Evolutionary conservation across 1,140 invertebrate genomes (phyloP), one percentile per base, ranked within the genome.

Genomic region (Drosophila sproati): DNA sequence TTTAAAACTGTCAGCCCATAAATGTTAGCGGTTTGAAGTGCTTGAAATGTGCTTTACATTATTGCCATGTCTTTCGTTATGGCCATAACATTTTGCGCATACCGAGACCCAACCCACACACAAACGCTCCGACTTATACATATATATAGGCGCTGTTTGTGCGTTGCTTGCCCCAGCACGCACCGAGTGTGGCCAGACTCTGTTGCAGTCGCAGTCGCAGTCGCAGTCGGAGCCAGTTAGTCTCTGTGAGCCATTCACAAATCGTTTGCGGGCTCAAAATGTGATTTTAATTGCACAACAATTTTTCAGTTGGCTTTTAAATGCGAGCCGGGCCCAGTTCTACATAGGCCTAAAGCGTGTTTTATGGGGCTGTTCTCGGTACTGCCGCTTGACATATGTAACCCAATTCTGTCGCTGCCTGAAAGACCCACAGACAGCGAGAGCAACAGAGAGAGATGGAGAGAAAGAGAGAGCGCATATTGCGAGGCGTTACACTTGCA

Each of bases 281-380:
- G 78, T 61, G 76, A 85, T 89, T 88, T 88, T 88, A 88, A 88
- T 88, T 88, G 85, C 85, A 88, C 85, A 88, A 88, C 86, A 79
- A 87, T 80, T 85, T 76, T 59, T 54, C 5, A 34, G 55, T 64
- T 54, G 54, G 34, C 57, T 68, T 61, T 72, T 54, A 77, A 81
- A 54, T 73, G 73, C 62, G 41, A 63, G 77, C 68, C 73, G 59
- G 52, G 78, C 80, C 85, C 80, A 80, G 83, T 74, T 86, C 83
- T 72, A 76, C 72, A 69, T 71, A 76, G 73, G 73, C 73, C 82
- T 67, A 78, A 35, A 57, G 73, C 81, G 63, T 77, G 81, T 85
- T 77, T 72, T 80, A 64, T 72, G 56, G 41, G 45, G 47, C 56
- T 66, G 43, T 71, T 63, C 72, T 69, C 47, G 43, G 20, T 12